Base-by-base conservation (phyloP, 64 coral and sea anemone genomes). In the Actinia tenebrosa region DNA sequence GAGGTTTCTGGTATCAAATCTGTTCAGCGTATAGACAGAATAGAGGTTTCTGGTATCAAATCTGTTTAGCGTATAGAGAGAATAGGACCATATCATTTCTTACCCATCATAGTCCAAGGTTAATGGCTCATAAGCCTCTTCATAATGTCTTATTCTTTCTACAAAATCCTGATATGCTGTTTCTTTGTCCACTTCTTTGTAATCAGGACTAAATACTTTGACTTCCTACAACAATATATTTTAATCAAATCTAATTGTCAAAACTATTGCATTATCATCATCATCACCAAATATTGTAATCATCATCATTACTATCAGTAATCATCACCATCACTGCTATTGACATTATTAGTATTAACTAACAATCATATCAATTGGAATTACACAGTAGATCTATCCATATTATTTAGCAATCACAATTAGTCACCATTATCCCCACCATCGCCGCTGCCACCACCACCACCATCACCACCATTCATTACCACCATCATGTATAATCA, bases 141-240 rank as follows among this genome's bases (percentile, higher is more conserved):
- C 88, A 89, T 98, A 98, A 69, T 98, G 96, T 86, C 93, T 94
- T 59, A 98, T 98, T 53, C 96, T 91, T 62, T 98, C 82, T 83
- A 89, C 86, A 80, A 98, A 98, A 88, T 98, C 96, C 10, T 91
- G 83, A 26, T 91, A 89, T 0, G 96, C 96, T 64, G 77, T 82
- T 44, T 98, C 96, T 86, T 91, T 95, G 52, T 95, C 88, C 75
- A 98, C 90, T 86, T 89, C 91, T 22, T 92, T 91, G 84, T 98
- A 98, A 56, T 98, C 96, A 44, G 96, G 96, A 83, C 93, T 98
- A 45, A 98, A 98, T 20, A 95, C 86, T 75, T 98, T 98, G 18
- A 98, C 96, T 82, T 91, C 93, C 93, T 95, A 63, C 8, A 80
- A 30, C 25, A 30, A 72, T 1, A 72, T 14, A 30, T 27, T 42